Evolutionary conservation across 1,140 invertebrate species (phyloP).

Genomic region (Acyrthosiphon pisum): DNA sequence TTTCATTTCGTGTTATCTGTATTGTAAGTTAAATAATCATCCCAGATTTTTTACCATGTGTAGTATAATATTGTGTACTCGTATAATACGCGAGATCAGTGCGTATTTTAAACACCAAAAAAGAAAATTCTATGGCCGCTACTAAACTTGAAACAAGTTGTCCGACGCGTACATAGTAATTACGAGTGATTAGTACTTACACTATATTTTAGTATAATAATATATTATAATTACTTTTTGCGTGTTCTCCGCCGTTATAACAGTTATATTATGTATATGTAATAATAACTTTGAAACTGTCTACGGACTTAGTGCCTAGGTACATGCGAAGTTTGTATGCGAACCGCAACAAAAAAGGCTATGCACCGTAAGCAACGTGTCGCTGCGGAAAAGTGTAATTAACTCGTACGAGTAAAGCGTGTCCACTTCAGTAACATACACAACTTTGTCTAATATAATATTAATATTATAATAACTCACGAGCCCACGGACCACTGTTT

Average conservation of each 20-base stretch:
- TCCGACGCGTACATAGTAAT: neutral
- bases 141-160: neutral
- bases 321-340: neutral
- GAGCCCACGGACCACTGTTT: neutral
- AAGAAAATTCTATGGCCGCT: neutral
- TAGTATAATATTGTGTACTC: neutral
- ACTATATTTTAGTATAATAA: neutral
- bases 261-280: neutral
- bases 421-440: neutral
- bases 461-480: neutral
- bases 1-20: too few species aligned
- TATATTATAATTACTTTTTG: conserved; percentile 19
- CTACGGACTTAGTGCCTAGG: neutral
- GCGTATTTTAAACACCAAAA: neutral
- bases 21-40: neutral
- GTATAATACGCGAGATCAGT: neutral
- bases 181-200: neutral
- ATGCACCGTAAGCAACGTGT: neutral
- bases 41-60: neutral
- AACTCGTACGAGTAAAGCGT: neutral
- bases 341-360: neutral
- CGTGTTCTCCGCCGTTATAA: neutral
- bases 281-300: neutral
- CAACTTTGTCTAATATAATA: neutral
- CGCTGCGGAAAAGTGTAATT: neutral